Conservation (phyloP, 2,113 vertebrate genomes). For the Plestiodon gilberti region DNA sequence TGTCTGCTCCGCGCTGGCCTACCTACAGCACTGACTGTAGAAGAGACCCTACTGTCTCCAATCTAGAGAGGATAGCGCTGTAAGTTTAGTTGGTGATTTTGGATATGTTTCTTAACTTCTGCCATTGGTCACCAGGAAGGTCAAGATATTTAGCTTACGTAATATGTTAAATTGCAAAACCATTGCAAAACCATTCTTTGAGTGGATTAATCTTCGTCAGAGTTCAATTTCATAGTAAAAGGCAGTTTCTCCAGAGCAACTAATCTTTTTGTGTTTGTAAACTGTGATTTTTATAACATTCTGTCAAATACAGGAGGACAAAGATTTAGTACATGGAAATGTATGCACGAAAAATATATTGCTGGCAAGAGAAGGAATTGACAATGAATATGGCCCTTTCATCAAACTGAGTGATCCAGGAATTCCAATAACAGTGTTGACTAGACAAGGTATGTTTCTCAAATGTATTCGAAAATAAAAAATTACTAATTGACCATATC, state of each 20-base stretch:
- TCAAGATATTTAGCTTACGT: neutral
- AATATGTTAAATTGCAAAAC: no score
- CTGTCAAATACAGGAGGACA: slow-evolving; percentile 86
- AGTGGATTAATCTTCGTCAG: neutral
- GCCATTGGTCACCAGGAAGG: no score
- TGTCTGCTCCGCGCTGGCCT: no score
- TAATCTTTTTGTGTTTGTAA: neutral
- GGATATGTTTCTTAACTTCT: neutral
- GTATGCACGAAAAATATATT: slow-evolving; percentile 97
- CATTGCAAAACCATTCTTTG: neutral
- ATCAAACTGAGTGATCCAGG: slow-evolving; percentile 98
- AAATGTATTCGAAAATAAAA: neutral
- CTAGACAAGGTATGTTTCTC: slow-evolving; percentile 84
- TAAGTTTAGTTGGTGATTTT: neutral
- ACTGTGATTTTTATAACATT: neutral
- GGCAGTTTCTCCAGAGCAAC: neutral
- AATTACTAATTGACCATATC: no score
- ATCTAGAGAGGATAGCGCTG: no score
- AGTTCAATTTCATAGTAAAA: neutral
- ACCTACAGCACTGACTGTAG: no score
- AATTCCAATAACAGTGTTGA: slow-evolving; percentile 92
- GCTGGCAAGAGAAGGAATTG: slow-evolving; percentile 89
- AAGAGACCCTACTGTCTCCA: no score
- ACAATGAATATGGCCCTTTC: slow-evolving; percentile 86
- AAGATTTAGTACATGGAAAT: slow-evolving; percentile 95